A percentile compares a stretch with the other conserved stretches of the same genome.
Conservation (phyloP, 2,888 invertebrate genomes). For the Acanthacorydalis orientalis region DNA sequence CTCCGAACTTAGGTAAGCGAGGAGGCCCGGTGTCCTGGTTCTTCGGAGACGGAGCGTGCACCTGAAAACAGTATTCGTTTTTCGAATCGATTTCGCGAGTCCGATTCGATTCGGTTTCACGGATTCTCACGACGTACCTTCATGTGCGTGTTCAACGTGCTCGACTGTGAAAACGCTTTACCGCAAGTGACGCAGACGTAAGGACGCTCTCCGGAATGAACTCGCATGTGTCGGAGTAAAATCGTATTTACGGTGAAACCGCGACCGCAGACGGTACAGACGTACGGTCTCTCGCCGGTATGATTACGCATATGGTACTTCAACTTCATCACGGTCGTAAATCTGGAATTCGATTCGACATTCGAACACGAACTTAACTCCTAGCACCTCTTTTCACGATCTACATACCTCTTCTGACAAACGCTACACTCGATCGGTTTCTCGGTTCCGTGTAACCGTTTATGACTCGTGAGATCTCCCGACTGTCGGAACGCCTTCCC, state of each 20-base stretch:
- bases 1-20: conserved; percentile 17
- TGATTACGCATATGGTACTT: conserved; percentile 30
- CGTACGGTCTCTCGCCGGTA: conserved; percentile 27
- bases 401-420: conserved; percentile 24
- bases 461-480: conserved; percentile 27
- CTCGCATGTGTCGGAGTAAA: conserved; percentile 25
- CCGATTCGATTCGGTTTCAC: not conserved
- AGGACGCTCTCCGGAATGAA: conserved; percentile 27
- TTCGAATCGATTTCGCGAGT: not conserved
- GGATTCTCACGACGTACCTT: conserved; percentile 16
- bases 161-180: conserved; percentile 27
- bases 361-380: too few species aligned
- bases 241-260: conserved; percentile 30
- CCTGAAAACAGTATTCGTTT: conserved; percentile 11
- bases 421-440: conserved; percentile 28
- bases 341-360: too few species aligned
- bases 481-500: conserved; percentile 28
- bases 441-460: conserved; percentile 27
- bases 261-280: conserved; percentile 25
- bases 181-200: conserved; percentile 29
- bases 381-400: too few species aligned
- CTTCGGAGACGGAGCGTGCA: conserved; percentile 21
- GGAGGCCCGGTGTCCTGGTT: conserved; percentile 17
- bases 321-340: conserved; percentile 28
- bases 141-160: conserved; percentile 28